Evolutionary conservation across 2,113 vertebrate genomes (phyloP).

Genomic region (Zosterops japonicus): DNA sequence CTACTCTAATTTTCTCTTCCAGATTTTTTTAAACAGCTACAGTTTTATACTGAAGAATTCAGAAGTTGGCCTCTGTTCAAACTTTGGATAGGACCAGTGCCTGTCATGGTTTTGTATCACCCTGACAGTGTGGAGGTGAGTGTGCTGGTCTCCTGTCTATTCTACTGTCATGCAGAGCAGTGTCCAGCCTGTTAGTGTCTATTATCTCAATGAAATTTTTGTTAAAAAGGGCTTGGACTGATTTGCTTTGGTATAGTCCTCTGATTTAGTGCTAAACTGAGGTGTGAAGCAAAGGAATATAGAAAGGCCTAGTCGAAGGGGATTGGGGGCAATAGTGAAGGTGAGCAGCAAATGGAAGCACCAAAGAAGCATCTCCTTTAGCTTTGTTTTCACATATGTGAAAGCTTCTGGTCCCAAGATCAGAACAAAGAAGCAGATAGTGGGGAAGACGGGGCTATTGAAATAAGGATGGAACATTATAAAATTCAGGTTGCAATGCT

Average conservation of each 20-base stretch:
- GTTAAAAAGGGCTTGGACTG: background rate
- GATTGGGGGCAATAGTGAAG: background rate
- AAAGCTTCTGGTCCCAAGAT: background rate
- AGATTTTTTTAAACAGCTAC: conserved; percentile 89
- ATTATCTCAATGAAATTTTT: background rate
- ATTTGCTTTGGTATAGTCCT: background rate
- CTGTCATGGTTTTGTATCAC: conserved; percentile 80
- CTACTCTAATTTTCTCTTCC: conserved; percentile 26
- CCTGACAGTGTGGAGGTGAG: conserved; percentile 88
- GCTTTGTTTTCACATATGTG: background rate
- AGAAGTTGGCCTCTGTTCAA: conserved; percentile 76
- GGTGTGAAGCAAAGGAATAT: background rate
- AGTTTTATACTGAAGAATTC: conserved; percentile 16
- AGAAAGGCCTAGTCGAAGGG: background rate
- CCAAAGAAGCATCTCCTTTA: background rate
- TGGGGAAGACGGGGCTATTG: background rate
- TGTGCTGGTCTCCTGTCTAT: background rate
- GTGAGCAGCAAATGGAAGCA: background rate
- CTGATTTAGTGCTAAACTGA: background rate
- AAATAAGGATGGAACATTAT: background rate
- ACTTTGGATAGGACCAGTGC: conserved; percentile 87
- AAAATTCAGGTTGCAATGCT: background rate
- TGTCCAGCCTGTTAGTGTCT: background rate
- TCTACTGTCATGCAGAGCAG: background rate
- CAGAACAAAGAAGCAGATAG: background rate